phyloP scores from a whole-genome alignment of 2,113 vertebrate species.

The Rostratula benghalensis region DNA sequence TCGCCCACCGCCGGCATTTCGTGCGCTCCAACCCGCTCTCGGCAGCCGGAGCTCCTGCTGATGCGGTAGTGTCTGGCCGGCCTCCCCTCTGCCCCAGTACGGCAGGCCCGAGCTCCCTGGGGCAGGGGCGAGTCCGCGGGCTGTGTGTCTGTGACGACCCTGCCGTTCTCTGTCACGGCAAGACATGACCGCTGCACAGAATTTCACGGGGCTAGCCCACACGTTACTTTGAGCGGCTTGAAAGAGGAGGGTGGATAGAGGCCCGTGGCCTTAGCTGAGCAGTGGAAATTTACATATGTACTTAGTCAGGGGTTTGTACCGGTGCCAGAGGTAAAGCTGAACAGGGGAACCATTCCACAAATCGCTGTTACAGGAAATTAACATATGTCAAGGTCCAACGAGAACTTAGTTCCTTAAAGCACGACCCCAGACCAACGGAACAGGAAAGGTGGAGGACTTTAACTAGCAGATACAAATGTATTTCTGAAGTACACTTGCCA shows the following conservation, averaged over 20 bases:
- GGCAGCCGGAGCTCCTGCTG: not conserved
- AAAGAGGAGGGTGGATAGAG: fast-evolving
- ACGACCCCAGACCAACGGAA: not conserved
- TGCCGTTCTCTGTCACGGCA: fast-evolving
- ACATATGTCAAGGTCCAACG: fast-evolving
- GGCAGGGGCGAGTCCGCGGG: not conserved
- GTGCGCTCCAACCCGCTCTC: too few species aligned
- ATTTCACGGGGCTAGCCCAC: fast-evolving
- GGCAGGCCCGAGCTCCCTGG: too few species aligned
- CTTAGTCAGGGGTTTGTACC: not conserved
- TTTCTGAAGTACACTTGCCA: not conserved
- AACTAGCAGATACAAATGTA: too few species aligned
- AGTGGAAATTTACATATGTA: constrained; percentile 45
- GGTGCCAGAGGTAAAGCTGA: not conserved
- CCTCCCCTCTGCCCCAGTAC: too few species aligned
- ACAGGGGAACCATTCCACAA: too few species aligned
- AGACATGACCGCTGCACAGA: fast-evolving
- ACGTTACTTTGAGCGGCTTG: fast-evolving
- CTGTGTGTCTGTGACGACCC: too few species aligned
- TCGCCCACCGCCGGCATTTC: fast-evolving
- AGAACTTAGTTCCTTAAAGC: fast-evolving
- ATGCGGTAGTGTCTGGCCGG: too few species aligned
- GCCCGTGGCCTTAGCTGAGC: not conserved
- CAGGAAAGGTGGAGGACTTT: too few species aligned
- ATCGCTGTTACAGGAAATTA: fast-evolving